A percentile compares a stretch with the other conserved stretches of the same genome.
These are phyloP conservation scores for Daboia siamensis DNA, from an alignment of 2,113 vertebrate species.

Conservation along the genomic window DNA sequence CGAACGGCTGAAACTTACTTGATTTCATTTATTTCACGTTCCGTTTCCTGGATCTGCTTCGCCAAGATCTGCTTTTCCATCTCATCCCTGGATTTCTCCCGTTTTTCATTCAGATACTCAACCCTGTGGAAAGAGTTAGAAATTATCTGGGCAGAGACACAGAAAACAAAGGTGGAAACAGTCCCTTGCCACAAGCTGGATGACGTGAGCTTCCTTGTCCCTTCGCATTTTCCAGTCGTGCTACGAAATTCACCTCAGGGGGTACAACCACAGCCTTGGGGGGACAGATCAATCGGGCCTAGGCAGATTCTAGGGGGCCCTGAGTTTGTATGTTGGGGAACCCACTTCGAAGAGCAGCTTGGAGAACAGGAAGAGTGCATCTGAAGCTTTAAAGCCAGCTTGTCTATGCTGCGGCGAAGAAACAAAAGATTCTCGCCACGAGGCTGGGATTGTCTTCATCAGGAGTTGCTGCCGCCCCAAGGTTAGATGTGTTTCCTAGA, in stretches of 20 bases:
- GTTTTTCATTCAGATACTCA: constrained; percentile 82
- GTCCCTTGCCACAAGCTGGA: too few species aligned
- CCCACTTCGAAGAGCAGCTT: neutral
- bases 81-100: constrained; percentile 56
- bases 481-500: neutral
- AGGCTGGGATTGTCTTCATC: neutral
- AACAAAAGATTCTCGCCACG: neutral
- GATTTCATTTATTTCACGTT: constrained; percentile 78
- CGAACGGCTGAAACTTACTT: constrained; percentile 64
- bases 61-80: constrained; percentile 67
- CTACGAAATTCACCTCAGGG: neutral
- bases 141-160: fast-evolving
- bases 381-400: neutral
- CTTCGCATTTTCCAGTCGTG: fast-evolving
- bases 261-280: neutral
- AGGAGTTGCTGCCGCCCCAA: neutral
- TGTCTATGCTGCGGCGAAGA: neutral
- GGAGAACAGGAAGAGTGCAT: neutral
- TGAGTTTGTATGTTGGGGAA: neutral
- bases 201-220: fast-evolving
- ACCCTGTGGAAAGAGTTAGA: constrained; percentile 67
- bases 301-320: neutral
- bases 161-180: neutral
- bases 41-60: constrained; percentile 76
- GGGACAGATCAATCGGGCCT: neutral